A percentile compares a stretch with the other conserved stretches of the same genome.
Conservation (phyloP, 2,113 vertebrate species). For the Fregetta grallaria region DNA sequence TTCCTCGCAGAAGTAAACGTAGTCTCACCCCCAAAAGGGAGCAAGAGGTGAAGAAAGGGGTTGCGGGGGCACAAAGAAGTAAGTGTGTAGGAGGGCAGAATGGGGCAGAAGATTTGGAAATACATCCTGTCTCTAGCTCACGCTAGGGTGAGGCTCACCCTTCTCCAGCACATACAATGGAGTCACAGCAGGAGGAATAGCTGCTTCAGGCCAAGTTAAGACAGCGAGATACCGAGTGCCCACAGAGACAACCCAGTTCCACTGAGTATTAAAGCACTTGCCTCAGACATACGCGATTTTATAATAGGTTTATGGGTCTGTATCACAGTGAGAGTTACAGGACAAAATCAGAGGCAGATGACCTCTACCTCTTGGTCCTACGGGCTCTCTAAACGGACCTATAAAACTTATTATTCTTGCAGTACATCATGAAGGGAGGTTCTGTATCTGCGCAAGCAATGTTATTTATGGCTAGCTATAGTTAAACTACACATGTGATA, state of each 20-base stretch:
- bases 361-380: neutral
- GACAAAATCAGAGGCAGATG: neutral
- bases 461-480: neutral
- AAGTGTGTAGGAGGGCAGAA: neutral
- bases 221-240: neutral
- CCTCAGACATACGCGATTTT: neutral
- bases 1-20: neutral
- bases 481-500: neutral
- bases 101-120: neutral
- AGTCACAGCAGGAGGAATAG: neutral
- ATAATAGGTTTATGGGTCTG: neutral
- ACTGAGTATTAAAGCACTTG: neutral
- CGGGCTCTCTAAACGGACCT: neutral
- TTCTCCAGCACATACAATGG: accelerated
- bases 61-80: neutral
- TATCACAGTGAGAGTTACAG: neutral
- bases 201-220: neutral
- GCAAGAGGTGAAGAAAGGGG: neutral
- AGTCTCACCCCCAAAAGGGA: neutral
- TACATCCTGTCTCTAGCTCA: accelerated
- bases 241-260: no score
- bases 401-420: neutral
- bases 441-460: accelerated
- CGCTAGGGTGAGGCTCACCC: neutral
- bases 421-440: neutral